Evolutionary conservation across 2,797 vertebrate species (phyloP).

Genomic region (Acanthurus tractus): DNA sequence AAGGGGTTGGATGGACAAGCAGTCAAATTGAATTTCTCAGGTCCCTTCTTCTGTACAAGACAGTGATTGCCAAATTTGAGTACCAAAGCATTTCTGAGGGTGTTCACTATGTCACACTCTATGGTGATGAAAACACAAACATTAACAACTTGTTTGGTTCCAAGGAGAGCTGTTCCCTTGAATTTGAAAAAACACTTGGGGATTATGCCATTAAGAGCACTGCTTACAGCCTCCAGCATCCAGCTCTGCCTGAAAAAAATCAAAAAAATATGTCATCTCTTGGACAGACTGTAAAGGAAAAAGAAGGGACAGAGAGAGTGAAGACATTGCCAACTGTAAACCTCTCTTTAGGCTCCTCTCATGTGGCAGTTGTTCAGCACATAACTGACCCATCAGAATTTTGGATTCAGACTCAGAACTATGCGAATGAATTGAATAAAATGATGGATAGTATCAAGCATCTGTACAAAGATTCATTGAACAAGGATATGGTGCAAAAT

Average conservation of each 20-base stretch:
- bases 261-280: conserved; percentile 19
- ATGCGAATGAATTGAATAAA: conserved; percentile 81
- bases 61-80: conserved; percentile 89
- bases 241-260: conserved; percentile 13
- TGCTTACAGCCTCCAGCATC: conserved; percentile 26
- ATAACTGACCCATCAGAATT: conserved; percentile 89
- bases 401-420: conserved; percentile 89
- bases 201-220: conserved; percentile 55
- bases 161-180: conserved; percentile 70
- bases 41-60: conserved; percentile 86
- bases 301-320: conserved; percentile 1
- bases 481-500: conserved; percentile 74
- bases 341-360: conserved; percentile 74
- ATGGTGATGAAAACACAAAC: conserved; percentile 88
- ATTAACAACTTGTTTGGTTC: conserved; percentile 89
- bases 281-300: conserved; percentile 30
- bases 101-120: conserved; percentile 91
- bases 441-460: conserved; percentile 84
- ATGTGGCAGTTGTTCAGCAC: conserved; percentile 85
- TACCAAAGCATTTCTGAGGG: conserved; percentile 91
- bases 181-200: conserved; percentile 63
- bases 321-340: conserved; percentile 60
- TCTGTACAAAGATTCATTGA: conserved; percentile 83
- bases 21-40: conserved; percentile 86
- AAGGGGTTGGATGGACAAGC: conserved; percentile 88